Percentiles rank a stretch among this genome's conserved stretches.
These are phyloP conservation scores for Spodoptera frugiperda DNA, from an alignment of 1,140 invertebrate genomes.

Conservation along the genomic window DNA sequence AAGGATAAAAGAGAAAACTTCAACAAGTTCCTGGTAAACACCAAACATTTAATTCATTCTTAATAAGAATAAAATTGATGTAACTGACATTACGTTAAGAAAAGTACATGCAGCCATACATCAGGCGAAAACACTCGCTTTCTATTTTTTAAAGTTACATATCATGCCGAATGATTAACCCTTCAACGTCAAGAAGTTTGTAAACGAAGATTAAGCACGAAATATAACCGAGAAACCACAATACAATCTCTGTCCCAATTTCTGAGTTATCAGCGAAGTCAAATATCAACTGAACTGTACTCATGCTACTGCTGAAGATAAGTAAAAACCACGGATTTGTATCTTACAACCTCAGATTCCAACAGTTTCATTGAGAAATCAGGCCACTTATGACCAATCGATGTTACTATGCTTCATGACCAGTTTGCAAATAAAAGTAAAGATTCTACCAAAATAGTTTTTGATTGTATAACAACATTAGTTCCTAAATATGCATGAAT, in stretches of 20 bases:
- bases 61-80: neutral
- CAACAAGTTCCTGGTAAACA: no score
- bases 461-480: no score
- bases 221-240: conserved; percentile 55
- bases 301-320: conserved; percentile 62
- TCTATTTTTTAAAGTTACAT: neutral
- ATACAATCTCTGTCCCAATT: conserved; percentile 74
- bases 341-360: conserved; percentile 26
- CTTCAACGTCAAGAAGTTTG: conserved; percentile 15
- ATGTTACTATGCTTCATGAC: neutral
- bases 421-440: no score
- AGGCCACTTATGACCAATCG: neutral
- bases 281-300: conserved; percentile 70
- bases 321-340: conserved; percentile 54
- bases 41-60: no score
- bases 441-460: no score
- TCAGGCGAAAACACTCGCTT: no score
- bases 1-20: neutral
- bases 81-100: no score
- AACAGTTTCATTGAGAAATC: neutral
- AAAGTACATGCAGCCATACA: no score
- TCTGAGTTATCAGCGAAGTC: conserved; percentile 70
- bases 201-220: conserved; percentile 56
- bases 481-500: no score
- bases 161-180: conserved; percentile 19